Evolutionary conservation across 23 tunicate species (phyloP).

Genomic region (Halocynthia aurantium): DNA sequence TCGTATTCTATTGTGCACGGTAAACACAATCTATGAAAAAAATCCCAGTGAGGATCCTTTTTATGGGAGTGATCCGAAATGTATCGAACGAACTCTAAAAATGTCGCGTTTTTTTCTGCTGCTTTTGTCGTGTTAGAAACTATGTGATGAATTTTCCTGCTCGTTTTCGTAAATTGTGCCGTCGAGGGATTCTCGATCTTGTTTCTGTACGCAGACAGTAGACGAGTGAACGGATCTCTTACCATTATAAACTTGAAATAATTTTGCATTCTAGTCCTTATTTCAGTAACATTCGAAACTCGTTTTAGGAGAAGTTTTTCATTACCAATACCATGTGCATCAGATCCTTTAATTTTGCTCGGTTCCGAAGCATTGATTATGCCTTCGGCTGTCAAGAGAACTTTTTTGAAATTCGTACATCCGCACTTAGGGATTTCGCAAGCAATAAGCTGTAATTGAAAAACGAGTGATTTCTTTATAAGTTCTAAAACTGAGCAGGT

Average conservation of each 20-base stretch:
- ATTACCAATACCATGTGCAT: background rate
- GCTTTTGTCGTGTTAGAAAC: background rate
- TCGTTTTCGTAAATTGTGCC: background rate
- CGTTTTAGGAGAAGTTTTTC: background rate
- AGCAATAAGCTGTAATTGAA: conserved; percentile 4
- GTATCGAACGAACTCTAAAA: conserved; percentile 10
- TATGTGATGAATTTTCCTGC: background rate
- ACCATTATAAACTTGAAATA: conserved; percentile 20
- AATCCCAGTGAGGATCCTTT: conserved; percentile 12
- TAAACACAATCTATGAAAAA: conserved; percentile 3
- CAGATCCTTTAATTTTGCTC: background rate
- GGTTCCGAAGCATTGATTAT: background rate
- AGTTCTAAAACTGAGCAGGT: too few relatives aligned
- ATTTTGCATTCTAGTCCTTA: background rate
- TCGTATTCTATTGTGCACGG: conserved; percentile 21
- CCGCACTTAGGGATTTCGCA: conserved; percentile 3
- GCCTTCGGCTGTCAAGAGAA: conserved; percentile 3
- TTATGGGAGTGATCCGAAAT: background rate
- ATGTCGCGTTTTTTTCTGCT: background rate
- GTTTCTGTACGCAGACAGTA: conserved; percentile 21
- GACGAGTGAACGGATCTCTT: conserved; percentile 8
- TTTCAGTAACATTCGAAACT: background rate
- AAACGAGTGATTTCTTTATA: background rate
- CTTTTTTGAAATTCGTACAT: conserved; percentile 8
- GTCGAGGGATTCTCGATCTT: background rate